phyloP scores from a whole-genome alignment of 2,888 invertebrate genomes.

The Patella caerulea region DNA sequence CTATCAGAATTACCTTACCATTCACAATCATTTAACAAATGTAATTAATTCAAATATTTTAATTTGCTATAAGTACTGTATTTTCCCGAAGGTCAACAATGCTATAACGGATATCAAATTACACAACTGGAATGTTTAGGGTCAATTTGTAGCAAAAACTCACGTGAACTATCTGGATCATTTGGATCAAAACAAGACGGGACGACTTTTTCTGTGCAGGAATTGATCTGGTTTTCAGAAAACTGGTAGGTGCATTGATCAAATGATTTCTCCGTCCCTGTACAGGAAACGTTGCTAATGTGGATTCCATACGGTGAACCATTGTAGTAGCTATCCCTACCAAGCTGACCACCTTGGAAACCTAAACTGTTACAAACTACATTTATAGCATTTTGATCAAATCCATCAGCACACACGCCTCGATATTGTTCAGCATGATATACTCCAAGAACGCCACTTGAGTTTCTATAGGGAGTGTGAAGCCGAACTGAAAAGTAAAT shows the following conservation, averaged over 20 bases:
- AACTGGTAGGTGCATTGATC: neutral
- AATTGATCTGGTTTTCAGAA: neutral
- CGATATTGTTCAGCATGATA: neutral
- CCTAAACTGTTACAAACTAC: slow-evolving; percentile 10
- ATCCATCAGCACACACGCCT: neutral
- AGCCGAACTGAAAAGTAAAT: neutral
- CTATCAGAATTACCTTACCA: too few relatives aligned
- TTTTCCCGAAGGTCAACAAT: too few relatives aligned
- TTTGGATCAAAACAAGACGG: neutral
- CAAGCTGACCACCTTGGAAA: neutral
- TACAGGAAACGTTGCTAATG: neutral
- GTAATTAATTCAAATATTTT: too few relatives aligned
- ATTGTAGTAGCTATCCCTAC: neutral
- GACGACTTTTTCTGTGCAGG: neutral
- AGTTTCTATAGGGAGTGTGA: neutral
- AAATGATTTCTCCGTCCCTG: neutral
- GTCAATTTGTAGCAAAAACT: neutral
- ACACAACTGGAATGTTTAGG: too few relatives aligned
- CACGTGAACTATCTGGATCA: neutral
- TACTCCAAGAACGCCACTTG: neutral
- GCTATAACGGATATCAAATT: too few relatives aligned
- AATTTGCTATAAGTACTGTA: too few relatives aligned
- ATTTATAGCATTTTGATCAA: neutral
- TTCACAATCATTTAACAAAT: too few relatives aligned
- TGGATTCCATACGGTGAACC: neutral